Evolutionary conservation across 2,888 invertebrate genomes (phyloP).

Genomic region (Lymantria monacha): DNA sequence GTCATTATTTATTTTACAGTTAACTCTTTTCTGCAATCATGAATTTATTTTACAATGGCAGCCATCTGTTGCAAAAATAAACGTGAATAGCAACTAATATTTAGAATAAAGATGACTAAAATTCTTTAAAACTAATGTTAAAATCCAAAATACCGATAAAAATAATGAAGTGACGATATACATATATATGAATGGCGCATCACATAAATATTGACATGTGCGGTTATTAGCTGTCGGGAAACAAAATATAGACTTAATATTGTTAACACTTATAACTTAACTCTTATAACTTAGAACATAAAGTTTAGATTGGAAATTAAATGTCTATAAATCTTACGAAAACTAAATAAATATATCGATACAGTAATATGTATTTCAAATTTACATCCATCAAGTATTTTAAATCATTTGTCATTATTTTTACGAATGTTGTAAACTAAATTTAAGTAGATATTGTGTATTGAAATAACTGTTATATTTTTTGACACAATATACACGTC

Average conservation of each 20-base stretch:
- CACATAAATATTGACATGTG: conserved; percentile 58
- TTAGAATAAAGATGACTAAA: background rate
- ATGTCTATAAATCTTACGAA: background rate
- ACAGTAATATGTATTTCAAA: conserved; percentile 60
- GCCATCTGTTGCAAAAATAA: background rate
- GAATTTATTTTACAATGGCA: conserved; percentile 14
- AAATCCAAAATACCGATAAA: conserved; percentile 44
- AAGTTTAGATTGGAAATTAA: conserved; percentile 23
- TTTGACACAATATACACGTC: too few relatives aligned
- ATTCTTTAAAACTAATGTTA: conserved; percentile 27
- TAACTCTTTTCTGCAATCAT: conserved; percentile 9
- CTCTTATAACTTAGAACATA: conserved; percentile 24
- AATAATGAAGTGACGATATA: conserved; percentile 62
- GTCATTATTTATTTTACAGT: conserved; percentile 17
- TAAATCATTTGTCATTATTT: conserved; percentile 66
- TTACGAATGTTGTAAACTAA: conserved; percentile 21
- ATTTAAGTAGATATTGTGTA: conserved; percentile 19
- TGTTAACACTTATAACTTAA: background rate
- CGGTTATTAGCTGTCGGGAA: conserved; percentile 17
- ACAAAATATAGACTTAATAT: conserved; percentile 8
- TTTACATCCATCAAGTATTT: conserved; percentile 68
- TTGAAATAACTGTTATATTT: too few relatives aligned
- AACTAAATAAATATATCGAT: conserved; percentile 63
- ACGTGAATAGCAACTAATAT: background rate
- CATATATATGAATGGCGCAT: conserved; percentile 51